Conservation (phyloP, 2,797 vertebrate genomes). For the Caiman crocodilus region DNA sequence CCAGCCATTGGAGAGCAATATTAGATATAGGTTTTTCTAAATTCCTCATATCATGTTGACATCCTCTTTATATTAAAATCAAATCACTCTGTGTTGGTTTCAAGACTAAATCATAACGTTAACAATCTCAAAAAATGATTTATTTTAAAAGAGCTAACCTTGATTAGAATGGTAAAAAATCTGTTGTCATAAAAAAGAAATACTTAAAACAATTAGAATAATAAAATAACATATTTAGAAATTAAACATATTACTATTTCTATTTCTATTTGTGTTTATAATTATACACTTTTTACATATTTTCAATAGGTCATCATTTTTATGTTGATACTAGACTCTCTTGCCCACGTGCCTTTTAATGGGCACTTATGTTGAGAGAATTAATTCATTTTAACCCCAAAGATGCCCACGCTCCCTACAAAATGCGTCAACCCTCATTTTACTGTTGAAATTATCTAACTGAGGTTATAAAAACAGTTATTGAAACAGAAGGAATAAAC, state of each 20-base stretch:
- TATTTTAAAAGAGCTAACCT: neutral
- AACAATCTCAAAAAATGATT: neutral
- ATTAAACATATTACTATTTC: neutral
- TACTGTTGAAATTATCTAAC: neutral
- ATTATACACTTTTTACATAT: too few relatives aligned
- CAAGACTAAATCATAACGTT: neutral
- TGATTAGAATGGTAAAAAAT: constrained; percentile 12
- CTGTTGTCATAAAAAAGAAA: too few relatives aligned
- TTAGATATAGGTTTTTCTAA: neutral
- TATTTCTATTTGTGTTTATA: too few relatives aligned
- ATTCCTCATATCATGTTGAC: neutral
- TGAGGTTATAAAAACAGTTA: neutral
- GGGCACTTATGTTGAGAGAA: neutral
- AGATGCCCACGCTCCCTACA: neutral
- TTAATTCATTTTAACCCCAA: neutral
- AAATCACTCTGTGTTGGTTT: neutral
- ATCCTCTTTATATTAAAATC: neutral
- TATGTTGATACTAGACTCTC: neutral
- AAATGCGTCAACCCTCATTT: neutral
- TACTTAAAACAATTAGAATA: too few relatives aligned
- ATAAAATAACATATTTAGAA: neutral
- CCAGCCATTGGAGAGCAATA: neutral
- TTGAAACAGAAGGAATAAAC: neutral
- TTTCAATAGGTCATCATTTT: neutral
- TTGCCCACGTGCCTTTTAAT: neutral